Evolutionary conservation across 2,113 vertebrate genomes (phyloP), one percentile per base, ranked within the genome.

Genomic region (Addax nasomaculatus): DNA sequence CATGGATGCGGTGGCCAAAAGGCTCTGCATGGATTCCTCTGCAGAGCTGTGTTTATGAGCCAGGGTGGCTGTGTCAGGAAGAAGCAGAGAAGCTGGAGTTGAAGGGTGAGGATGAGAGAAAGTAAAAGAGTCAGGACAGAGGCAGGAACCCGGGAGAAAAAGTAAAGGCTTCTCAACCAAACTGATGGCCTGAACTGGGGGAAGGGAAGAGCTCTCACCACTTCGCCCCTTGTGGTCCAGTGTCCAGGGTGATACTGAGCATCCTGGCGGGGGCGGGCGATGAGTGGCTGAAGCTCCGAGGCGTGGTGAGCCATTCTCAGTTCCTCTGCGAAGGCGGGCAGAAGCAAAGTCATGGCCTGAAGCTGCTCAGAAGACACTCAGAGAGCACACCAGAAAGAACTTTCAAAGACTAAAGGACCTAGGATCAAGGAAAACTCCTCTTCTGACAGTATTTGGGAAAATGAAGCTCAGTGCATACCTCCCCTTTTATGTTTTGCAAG

Each of bases 1-100:
- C 11, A 29, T 0, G 33, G 45, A 7, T 6, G 8, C 2, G 7
- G 15, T 2, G 0, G 5, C 43, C 36, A 25, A 10, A 29, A 33
- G 6, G 19, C 49, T 94, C 39, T 47, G 30, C 1, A 1, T 47
- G 51, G n/a, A 3, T 43, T 45, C 11, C 33, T 87, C 30, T 30
- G 29, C 33, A 39, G 53, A 58, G 39, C 16, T 36, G 8, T 43
- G 76, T n/a, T 53, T 53, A 29, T 9, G 85, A n/a, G 15, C 1
- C 13, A 83, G 5, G 60, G 23, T 17, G 39, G 5, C 2, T 43
- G 30, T 39, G 29, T 55, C 55, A 76, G 91, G 29, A 29, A n/a
- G 86, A 64, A 55, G 47, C 6, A 43, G 80, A 33, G 30, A 57
- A 64, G 60, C 51, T 5, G 15, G 53, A 47, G 11, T 1, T 23